Percentiles rank a stretch among this genome's conserved stretches.
phyloP scores from a whole-genome alignment of 2,888 invertebrate species.

The Philhelius pedissequus region DNA sequence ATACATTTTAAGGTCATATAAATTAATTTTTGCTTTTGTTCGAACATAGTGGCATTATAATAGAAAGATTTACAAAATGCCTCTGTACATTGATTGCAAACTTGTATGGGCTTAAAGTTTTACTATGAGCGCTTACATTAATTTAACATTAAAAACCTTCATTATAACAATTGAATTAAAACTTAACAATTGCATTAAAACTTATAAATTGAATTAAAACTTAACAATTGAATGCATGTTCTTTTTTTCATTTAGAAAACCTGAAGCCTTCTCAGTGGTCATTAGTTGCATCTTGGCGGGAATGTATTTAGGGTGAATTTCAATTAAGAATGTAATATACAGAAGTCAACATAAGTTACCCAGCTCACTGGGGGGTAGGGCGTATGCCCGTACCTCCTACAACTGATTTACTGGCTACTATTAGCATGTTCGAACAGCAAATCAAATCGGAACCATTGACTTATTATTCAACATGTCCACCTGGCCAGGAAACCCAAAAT shows the following conservation, averaged over 20 bases:
- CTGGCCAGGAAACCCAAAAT: constrained; percentile 72
- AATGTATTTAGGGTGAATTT: constrained; percentile 51
- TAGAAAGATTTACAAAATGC: not conserved
- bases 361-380: constrained; percentile 83
- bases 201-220: too few species aligned
- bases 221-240: not conserved
- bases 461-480: constrained; percentile 79
- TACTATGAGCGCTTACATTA: not conserved
- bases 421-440: constrained; percentile 86
- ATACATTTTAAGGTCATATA: not conserved
- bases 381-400: constrained; percentile 83
- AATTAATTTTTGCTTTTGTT: not conserved
- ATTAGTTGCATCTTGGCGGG: constrained; percentile 9
- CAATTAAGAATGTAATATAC: constrained; percentile 59
- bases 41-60: not conserved
- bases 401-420: constrained; percentile 83
- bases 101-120: not conserved
- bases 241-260: constrained; percentile 33
- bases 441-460: constrained; percentile 86
- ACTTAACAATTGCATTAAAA: not conserved
- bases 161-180: not conserved
- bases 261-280: constrained; percentile 11
- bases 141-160: not conserved
- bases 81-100: not conserved
- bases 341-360: constrained; percentile 81